Conservation (phyloP, 53 echinoderm and acorn worm species). For the Stichopus horrens region DNA sequence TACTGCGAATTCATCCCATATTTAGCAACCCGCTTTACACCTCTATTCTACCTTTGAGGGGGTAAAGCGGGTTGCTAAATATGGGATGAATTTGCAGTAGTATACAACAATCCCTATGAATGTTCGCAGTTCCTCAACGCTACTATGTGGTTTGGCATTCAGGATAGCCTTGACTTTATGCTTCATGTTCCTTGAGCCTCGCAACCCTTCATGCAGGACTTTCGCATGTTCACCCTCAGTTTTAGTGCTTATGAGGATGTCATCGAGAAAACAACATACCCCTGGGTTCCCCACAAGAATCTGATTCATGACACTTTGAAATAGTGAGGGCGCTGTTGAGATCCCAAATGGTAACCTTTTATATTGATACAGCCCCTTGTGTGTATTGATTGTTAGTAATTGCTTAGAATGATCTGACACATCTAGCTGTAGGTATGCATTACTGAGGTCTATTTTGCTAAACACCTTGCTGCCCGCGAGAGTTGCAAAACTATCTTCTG, state of each 20-base stretch:
- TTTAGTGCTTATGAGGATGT: constrained; percentile 46
- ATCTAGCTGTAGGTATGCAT: constrained; percentile 62
- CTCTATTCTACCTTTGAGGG: constrained; percentile 37
- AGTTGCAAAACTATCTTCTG: constrained; percentile 54
- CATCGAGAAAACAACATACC: constrained; percentile 46
- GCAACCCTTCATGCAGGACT: constrained; percentile 24
- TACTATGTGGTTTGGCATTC: constrained; percentile 38
- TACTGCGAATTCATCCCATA: constrained; percentile 55
- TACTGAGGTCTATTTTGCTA: constrained; percentile 53
- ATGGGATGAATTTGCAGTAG: constrained; percentile 55
- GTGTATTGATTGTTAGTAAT: constrained; percentile 26
- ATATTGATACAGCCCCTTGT: constrained; percentile 47
- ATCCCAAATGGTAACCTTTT: constrained; percentile 53
- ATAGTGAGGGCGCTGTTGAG: constrained; percentile 38
- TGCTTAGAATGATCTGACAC: constrained; percentile 25
- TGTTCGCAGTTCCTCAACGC: constrained; percentile 37
- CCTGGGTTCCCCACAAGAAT: constrained; percentile 48
- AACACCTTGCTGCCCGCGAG: constrained; percentile 51
- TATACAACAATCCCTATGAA: constrained; percentile 53
- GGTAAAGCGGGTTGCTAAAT: constrained; percentile 45
- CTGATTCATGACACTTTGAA: constrained; percentile 19
- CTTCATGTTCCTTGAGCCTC: constrained; percentile 39
- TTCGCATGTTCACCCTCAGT: constrained; percentile 24
- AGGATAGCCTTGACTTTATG: constrained; percentile 52
- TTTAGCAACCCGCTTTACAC: constrained; percentile 47